Evolutionary conservation across 2,113 vertebrate species (phyloP).

Genomic region (Pavo muticus): DNA sequence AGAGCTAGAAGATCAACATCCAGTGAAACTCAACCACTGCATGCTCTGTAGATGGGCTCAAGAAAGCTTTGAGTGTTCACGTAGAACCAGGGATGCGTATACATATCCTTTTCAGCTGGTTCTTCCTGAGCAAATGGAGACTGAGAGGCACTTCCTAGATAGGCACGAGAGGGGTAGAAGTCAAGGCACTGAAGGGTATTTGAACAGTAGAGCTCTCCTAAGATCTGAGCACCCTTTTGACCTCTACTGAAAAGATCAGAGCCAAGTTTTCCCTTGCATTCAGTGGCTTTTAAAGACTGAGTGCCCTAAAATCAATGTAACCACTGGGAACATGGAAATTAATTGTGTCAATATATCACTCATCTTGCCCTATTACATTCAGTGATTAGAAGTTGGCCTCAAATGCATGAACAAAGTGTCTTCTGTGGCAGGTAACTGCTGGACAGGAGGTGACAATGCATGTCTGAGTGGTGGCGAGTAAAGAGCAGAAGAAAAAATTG

Average conservation of each 20-base stretch:
- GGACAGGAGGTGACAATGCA: background rate
- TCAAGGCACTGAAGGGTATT: conserved; percentile 21
- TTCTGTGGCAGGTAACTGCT: conserved; percentile 27
- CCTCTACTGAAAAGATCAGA: conserved; percentile 51
- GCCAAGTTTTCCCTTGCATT: conserved; percentile 42
- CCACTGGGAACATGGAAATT: conserved; percentile 55
- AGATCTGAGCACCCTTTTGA: conserved; percentile 44
- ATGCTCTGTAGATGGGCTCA: background rate
- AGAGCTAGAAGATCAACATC: background rate
- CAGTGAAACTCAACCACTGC: background rate
- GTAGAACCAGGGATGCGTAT: background rate
- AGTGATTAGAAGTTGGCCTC: conserved; percentile 43
- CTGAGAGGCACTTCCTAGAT: background rate
- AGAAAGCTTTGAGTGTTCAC: background rate
- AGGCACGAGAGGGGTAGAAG: background rate
- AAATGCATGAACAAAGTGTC: conserved; percentile 29
- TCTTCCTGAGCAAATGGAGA: background rate
- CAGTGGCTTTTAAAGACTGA: conserved; percentile 40
- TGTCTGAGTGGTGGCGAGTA: background rate
- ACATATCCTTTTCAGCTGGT: rapidly evolving
- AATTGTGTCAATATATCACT: conserved; percentile 68
- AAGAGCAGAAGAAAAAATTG: background rate
- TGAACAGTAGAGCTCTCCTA: background rate
- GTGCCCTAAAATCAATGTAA: conserved; percentile 42
- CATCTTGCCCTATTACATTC: conserved; percentile 47